Conservation (phyloP, 1,140 invertebrate genomes). For the Sipha flava region DNA sequence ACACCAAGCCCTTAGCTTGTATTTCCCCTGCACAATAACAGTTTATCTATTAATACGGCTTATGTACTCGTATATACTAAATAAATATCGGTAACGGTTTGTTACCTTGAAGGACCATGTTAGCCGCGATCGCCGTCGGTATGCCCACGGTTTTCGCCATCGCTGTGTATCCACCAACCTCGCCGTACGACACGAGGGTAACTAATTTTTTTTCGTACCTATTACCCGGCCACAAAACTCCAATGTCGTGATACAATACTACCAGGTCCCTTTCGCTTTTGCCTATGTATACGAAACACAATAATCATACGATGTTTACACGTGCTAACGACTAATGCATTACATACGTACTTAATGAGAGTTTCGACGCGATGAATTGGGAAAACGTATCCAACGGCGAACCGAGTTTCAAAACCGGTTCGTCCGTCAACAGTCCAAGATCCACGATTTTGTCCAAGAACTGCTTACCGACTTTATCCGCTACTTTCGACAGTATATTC, state of each 20-base stretch:
- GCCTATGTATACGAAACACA: conserved; percentile 24
- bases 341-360: conserved; percentile 61
- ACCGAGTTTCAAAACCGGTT: conserved; percentile 69
- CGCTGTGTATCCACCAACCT: conserved; percentile 76
- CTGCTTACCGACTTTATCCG: conserved; percentile 64
- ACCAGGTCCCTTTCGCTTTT: conserved; percentile 82
- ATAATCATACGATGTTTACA: no score
- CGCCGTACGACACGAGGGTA: conserved; percentile 89
- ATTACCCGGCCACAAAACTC: conserved; percentile 83
- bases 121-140: conserved; percentile 89
- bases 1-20: conserved; percentile 81
- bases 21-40: conserved; percentile 70
- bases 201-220: conserved; percentile 75
- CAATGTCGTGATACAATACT: conserved; percentile 86
- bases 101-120: conserved; percentile 92
- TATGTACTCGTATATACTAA: neutral
- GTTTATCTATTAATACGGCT: neutral
- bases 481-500: conserved; percentile 73
- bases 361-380: conserved; percentile 77
- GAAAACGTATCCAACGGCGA: conserved; percentile 88
- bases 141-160: conserved; percentile 97
- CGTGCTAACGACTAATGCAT: no score
- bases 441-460: conserved; percentile 66
- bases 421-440: conserved; percentile 77
- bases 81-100: neutral